A percentile compares a stretch with the other conserved stretches of the same genome.
These are phyloP conservation scores for Metellina segmentata DNA, from an alignment of 2,888 invertebrate genomes.

Conservation along the genomic window DNA sequence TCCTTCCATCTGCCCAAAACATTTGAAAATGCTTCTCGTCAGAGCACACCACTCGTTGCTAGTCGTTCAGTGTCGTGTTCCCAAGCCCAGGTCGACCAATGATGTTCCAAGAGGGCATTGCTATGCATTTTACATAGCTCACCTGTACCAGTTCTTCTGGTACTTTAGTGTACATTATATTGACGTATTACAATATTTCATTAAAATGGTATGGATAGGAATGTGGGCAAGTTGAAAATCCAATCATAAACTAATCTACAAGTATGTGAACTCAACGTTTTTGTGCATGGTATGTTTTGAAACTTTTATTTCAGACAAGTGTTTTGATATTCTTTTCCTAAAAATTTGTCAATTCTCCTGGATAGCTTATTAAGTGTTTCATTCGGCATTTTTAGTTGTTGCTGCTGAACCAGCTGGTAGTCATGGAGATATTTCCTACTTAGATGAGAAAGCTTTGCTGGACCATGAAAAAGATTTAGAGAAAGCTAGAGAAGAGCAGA, in stretches of 20 bases:
- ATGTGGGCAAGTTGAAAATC: neutral
- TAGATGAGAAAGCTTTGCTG: slow-evolving; percentile 24
- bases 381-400: slow-evolving; percentile 2
- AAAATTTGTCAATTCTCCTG: neutral
- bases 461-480: slow-evolving; percentile 41
- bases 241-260: no score
- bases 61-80: no score
- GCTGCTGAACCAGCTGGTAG: slow-evolving; percentile 27
- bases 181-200: neutral
- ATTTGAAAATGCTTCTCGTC: no score
- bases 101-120: no score
- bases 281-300: no score
- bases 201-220: neutral
- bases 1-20: no score
- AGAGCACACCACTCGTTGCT: no score
- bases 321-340: neutral
- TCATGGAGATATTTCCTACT: neutral
- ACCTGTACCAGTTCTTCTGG: no score
- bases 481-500: slow-evolving; percentile 11
- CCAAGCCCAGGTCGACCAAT: no score
- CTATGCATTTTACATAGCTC: no score
- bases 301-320: neutral
- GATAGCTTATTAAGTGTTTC: neutral
- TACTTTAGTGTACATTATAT: no score
- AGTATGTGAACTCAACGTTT: no score